Conservation (phyloP, 2,888 invertebrate species). For the Callinectes sapidus region DNA sequence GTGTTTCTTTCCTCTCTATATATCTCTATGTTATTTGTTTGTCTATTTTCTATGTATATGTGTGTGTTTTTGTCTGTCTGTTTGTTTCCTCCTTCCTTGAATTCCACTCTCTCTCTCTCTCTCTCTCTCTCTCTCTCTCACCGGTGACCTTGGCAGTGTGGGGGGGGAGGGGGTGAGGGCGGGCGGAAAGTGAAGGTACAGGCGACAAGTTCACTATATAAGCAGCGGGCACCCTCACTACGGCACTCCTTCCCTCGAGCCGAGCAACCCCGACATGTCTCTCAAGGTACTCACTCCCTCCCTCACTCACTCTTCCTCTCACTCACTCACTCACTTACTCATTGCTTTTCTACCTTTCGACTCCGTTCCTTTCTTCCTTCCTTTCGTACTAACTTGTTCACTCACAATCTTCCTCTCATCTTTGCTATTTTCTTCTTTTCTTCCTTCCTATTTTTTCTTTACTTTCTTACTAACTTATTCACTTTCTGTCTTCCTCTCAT, state of each 20-base stretch:
- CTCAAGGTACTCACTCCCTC: conserved; percentile 7
- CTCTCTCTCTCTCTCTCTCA: conserved; percentile 24
- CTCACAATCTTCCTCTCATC: no score
- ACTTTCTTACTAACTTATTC: neutral
- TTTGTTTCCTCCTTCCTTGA: neutral
- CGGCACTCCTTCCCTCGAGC: neutral
- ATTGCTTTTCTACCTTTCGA: neutral
- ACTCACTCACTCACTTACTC: neutral
- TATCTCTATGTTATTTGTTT: no score
- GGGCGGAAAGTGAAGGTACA: conserved; percentile 2
- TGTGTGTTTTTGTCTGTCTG: neutral
- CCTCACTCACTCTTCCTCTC: neutral
- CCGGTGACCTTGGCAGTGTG: neutral
- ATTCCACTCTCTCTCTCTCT: neutral
- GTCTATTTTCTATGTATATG: neutral
- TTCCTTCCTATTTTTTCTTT: neutral
- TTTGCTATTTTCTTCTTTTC: neutral
- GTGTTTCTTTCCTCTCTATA: no score
- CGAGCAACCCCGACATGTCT: neutral
- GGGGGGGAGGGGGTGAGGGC: neutral
- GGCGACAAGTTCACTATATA: neutral
- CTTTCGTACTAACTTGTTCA: neutral
- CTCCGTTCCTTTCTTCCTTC: neutral
- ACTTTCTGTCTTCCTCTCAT: neutral
- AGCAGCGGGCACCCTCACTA: neutral